These are phyloP conservation scores for Nerophis lumbriciformis DNA, from an alignment of 2,113 vertebrate genomes.

Conservation along the genomic window DNA sequence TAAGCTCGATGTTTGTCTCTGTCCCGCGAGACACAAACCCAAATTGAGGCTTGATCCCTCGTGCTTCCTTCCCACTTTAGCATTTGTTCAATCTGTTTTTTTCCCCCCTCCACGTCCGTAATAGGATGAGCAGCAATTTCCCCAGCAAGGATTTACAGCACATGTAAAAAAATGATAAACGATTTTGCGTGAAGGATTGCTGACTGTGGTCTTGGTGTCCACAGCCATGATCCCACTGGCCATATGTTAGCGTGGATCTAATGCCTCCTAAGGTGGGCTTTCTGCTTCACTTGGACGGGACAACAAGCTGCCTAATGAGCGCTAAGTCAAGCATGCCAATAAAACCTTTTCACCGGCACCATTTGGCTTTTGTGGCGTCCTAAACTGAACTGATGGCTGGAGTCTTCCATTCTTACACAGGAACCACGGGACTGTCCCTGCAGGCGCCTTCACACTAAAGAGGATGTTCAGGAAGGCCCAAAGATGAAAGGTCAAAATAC, in stretches of 20 bases:
- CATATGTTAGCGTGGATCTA: slow-evolving; percentile 15
- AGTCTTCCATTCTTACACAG: too few species aligned
- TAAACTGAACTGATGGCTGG: too few species aligned
- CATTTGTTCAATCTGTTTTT: slow-evolving; percentile 52
- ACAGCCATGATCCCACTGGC: not conserved
- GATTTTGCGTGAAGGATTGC: slow-evolving; percentile 10
- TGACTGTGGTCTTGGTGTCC: not conserved
- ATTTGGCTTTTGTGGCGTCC: too few species aligned
- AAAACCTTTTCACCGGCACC: not conserved
- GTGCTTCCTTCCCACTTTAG: not conserved
- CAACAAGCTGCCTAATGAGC: slow-evolving; percentile 6
- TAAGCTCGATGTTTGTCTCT: slow-evolving; percentile 62
- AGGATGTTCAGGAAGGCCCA: too few species aligned
- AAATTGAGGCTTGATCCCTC: slow-evolving; percentile 57
- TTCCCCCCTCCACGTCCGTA: slow-evolving; percentile 23
- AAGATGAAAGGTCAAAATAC: too few species aligned
- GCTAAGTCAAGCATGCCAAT: not conserved
- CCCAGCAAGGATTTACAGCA: slow-evolving; percentile 35
- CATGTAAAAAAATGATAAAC: slow-evolving; percentile 17
- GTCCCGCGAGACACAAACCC: slow-evolving; percentile 43
- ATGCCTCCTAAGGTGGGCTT: slow-evolving; percentile 19
- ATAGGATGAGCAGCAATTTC: slow-evolving; percentile 56
- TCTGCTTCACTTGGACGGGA: slow-evolving; percentile 14
- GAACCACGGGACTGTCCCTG: too few species aligned
- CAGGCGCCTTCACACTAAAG: too few species aligned